A percentile compares a stretch with the other conserved stretches of the same genome.
Evolutionary conservation across 2,113 vertebrate genomes (phyloP).

Genomic region (Nipponia nippon): DNA sequence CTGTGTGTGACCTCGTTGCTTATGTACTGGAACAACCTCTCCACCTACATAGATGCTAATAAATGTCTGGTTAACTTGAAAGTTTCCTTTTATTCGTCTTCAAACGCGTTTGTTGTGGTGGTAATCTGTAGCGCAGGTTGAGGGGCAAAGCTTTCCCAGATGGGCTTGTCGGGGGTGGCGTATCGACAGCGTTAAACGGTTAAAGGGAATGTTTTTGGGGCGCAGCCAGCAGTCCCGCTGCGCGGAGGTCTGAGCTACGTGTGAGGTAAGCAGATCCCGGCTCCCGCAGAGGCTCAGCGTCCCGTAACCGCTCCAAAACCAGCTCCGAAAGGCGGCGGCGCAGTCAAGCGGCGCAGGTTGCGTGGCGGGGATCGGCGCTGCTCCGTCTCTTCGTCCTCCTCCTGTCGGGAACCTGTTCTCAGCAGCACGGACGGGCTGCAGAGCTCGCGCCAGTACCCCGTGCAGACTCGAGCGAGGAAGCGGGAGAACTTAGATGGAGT

Average conservation of each 20-base stretch:
- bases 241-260: neutral
- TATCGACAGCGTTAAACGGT: neutral
- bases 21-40: slow-evolving; percentile 75
- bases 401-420: neutral
- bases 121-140: neutral
- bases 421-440: accelerated
- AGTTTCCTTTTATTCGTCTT: neutral
- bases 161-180: neutral
- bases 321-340: neutral
- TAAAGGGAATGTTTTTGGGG: neutral
- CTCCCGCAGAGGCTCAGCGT: neutral
- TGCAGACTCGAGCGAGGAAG: neutral
- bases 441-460: accelerated
- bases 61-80: slow-evolving; percentile 75
- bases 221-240: neutral
- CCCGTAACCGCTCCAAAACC: neutral
- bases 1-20: slow-evolving; percentile 63
- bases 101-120: neutral
- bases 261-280: neutral
- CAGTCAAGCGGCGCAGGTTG: accelerated
- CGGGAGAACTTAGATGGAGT: neutral
- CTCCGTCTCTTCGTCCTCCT: neutral
- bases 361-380: accelerated
- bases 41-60: slow-evolving; percentile 76
- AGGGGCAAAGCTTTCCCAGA: neutral